Conservation (phyloP, 2,888 invertebrate species). For the Macroteleia sp. region DNA sequence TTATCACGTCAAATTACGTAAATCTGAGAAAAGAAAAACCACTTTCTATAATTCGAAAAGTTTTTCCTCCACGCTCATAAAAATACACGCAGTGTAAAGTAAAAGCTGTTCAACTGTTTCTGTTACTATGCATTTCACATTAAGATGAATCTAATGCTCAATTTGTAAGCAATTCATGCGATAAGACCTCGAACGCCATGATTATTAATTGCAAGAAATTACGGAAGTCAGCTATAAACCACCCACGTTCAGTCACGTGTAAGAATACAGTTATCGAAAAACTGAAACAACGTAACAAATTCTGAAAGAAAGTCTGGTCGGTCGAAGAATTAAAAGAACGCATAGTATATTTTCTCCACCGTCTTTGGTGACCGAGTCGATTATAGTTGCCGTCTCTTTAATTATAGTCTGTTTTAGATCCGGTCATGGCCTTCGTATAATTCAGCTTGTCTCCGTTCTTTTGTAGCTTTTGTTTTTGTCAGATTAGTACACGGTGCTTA, state of each 20-base stretch:
- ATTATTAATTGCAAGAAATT: constrained; percentile 48
- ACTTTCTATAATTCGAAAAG: too few relatives aligned
- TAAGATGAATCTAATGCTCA: constrained; percentile 30
- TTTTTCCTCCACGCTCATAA: too few relatives aligned
- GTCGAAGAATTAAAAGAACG: not conserved
- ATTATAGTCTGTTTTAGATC: constrained; percentile 65
- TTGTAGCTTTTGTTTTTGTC: constrained; percentile 41
- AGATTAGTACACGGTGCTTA: constrained; percentile 54
- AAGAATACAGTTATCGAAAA: constrained; percentile 27
- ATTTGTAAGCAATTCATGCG: constrained; percentile 40
- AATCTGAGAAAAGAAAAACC: too few relatives aligned
- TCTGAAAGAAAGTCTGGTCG: not conserved
- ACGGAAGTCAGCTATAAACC: constrained; percentile 49
- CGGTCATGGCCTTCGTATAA: constrained; percentile 64
- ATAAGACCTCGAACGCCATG: constrained; percentile 21
- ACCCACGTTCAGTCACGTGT: constrained; percentile 32
- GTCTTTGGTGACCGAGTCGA: constrained; percentile 25
- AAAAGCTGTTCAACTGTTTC: too few relatives aligned
- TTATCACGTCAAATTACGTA: too few relatives aligned
- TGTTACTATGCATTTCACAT: constrained; percentile 22
- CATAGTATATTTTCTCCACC: not conserved
- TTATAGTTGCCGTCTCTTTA: constrained; percentile 51
- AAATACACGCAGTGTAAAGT: too few relatives aligned
- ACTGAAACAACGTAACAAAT: not conserved
- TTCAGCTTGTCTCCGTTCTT: constrained; percentile 58